phyloP scores from a whole-genome alignment of 2,113 vertebrate genomes.

The Epinephelus moara region DNA sequence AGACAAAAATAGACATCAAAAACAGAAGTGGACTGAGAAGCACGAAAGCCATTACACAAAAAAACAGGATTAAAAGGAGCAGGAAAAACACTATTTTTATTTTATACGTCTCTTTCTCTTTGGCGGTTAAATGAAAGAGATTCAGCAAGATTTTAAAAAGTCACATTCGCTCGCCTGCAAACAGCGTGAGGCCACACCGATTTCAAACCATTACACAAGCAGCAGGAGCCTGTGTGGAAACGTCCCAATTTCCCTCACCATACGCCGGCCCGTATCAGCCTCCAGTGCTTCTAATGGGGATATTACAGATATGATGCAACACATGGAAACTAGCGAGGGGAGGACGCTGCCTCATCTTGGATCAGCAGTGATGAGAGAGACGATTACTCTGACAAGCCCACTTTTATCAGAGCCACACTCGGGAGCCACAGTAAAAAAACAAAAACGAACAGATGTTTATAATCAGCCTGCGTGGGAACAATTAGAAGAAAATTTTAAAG shows the following conservation, averaged over 20 bases:
- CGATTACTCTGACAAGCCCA: conserved; percentile 15
- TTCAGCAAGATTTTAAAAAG: conserved; percentile 17
- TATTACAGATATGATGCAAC: conserved; percentile 73
- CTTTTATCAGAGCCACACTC: conserved; percentile 6
- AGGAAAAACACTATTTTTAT: conserved; percentile 18
- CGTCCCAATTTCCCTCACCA: conserved; percentile 28
- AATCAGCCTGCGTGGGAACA: not conserved
- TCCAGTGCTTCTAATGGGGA: conserved; percentile 36
- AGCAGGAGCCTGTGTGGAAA: conserved; percentile 23
- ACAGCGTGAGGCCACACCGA: not conserved
- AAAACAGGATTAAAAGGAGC: conserved; percentile 20
- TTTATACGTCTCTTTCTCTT: not conserved
- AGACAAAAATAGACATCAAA: conserved; percentile 35
- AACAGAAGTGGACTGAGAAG: not conserved
- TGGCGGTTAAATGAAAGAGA: conserved; percentile 18
- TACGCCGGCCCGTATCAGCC: not conserved
- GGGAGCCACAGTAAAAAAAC: not conserved
- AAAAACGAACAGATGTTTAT: conserved; percentile 10
- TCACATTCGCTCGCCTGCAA: conserved; percentile 14
- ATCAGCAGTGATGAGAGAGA: conserved; percentile 45
- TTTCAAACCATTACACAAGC: conserved; percentile 56
- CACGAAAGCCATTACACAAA: not conserved
- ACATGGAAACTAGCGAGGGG: conserved; percentile 53
- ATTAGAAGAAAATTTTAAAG: conserved; percentile 9
- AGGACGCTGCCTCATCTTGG: conserved; percentile 18